These are phyloP conservation scores for Amorpha juglandis DNA, from an alignment of 2,888 invertebrate genomes.

Conservation along the genomic window DNA sequence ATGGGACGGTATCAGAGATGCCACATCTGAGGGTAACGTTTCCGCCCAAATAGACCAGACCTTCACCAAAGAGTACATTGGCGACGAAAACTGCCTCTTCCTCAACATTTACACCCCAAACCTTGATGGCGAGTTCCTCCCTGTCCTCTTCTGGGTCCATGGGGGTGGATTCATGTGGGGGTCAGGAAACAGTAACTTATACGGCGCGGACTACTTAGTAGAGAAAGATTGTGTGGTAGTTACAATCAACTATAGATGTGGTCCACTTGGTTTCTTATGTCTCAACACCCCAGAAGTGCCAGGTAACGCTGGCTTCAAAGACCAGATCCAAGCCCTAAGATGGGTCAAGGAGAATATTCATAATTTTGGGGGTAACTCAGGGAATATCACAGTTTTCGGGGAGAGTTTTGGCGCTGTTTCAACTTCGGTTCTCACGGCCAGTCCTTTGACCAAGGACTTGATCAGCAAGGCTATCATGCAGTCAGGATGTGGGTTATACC, in stretches of 20 bases:
- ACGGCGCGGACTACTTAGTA: slow-evolving; percentile 81
- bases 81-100: slow-evolving; percentile 88
- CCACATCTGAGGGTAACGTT: slow-evolving; percentile 85
- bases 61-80: slow-evolving; percentile 69
- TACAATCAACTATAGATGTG: slow-evolving; percentile 82
- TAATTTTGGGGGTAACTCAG: slow-evolving; percentile 72
- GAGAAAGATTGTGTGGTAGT: slow-evolving; percentile 85
- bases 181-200: slow-evolving; percentile 75
- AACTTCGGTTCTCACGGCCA: slow-evolving; percentile 63
- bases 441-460: slow-evolving; percentile 64
- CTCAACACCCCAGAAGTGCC: slow-evolving; percentile 75
- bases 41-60: slow-evolving; percentile 83
- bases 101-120: slow-evolving; percentile 87
- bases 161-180: slow-evolving; percentile 82
- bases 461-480: slow-evolving; percentile 71
- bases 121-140: slow-evolving; percentile 75
- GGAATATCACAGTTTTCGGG: slow-evolving; percentile 73
- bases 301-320: slow-evolving; percentile 76
- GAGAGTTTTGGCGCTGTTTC: slow-evolving; percentile 67
- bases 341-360: slow-evolving; percentile 76
- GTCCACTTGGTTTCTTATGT: slow-evolving; percentile 71
- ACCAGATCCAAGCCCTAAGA: slow-evolving; percentile 66
- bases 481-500: slow-evolving; percentile 62
- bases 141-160: slow-evolving; percentile 85
- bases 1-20: slow-evolving; percentile 85